These are phyloP conservation scores for Synanthedon andrenaeformis DNA, from an alignment of 2,888 invertebrate species.

Conservation along the genomic window DNA sequence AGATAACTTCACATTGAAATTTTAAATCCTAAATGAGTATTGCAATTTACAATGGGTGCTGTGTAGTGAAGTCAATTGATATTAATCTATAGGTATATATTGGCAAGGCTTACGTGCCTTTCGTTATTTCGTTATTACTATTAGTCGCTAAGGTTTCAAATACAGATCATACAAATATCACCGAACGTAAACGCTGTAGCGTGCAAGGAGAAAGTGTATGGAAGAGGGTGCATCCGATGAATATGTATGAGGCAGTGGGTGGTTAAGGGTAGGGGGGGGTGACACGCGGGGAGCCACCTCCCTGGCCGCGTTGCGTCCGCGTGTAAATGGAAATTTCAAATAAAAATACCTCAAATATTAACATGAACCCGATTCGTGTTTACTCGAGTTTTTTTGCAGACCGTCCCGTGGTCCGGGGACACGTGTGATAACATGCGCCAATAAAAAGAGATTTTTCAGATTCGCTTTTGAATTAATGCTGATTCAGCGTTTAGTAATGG, in stretches of 20 bases:
- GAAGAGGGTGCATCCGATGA: constrained; percentile 72
- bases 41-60: no score
- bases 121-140: background rate
- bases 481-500: background rate
- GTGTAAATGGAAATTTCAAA: constrained; percentile 72
- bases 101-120: no score
- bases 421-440: constrained; percentile 47
- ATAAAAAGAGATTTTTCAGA: constrained; percentile 33
- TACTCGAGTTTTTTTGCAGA: constrained; percentile 35
- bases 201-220: constrained; percentile 53
- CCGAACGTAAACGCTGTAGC: constrained; percentile 11
- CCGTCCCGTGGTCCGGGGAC: constrained; percentile 24
- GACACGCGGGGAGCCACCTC: constrained; percentile 4
- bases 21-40: no score
- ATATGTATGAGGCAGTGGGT: constrained; percentile 71
- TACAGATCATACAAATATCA: constrained; percentile 1
- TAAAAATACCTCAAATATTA: constrained; percentile 70
- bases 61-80: no score
- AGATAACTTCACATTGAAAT: no score
- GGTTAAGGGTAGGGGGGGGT: constrained; percentile 6
- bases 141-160: constrained; percentile 1
- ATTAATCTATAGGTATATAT: no score
- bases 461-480: constrained; percentile 15
- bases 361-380: constrained; percentile 67
- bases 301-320: constrained; percentile 13